phyloP scores from a whole-genome alignment of 2,888 invertebrate genomes.

The Drosophila demipolita region DNA sequence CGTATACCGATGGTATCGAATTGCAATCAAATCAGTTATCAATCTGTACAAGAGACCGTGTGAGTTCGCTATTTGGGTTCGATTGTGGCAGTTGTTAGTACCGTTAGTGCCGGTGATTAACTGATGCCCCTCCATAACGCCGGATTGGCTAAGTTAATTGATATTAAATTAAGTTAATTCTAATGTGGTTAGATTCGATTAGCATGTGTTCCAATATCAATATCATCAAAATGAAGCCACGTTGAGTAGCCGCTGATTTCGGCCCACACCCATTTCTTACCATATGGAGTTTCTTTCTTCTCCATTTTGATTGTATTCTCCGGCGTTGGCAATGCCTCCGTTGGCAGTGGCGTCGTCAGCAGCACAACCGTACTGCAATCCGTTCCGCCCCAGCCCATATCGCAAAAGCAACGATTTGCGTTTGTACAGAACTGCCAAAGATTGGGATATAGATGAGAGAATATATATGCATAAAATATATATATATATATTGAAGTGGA shows the following conservation, averaged over 20 bases:
- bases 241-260: conserved; percentile 1
- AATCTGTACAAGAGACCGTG: conserved; percentile 57
- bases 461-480: conserved; percentile 1
- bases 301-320: conserved; percentile 89
- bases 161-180: conserved; percentile 31
- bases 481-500: conserved; percentile 16
- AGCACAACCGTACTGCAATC: conserved; percentile 93
- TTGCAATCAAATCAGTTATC: conserved; percentile 63
- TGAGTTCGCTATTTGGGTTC: conserved; percentile 59
- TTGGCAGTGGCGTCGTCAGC: conserved; percentile 87
- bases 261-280: conserved; percentile 86
- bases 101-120: conserved; percentile 36
- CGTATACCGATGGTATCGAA: conserved; percentile 57
- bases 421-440: conserved; percentile 93
- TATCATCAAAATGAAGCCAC: conserved; percentile 16
- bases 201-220: conserved; percentile 18
- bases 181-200: conserved; percentile 39
- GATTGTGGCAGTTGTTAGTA: conserved; percentile 40
- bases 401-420: conserved; percentile 95
- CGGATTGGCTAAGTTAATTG: conserved; percentile 52
- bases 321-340: conserved; percentile 87
- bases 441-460: conserved; percentile 34
- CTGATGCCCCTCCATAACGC: conserved; percentile 49
- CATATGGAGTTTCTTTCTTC: conserved; percentile 97
- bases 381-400: conserved; percentile 93